Base-by-base conservation (phyloP, 30 jellyfish, hydroid and myxozoan genomes). In the Aurelia coerulea region DNA sequence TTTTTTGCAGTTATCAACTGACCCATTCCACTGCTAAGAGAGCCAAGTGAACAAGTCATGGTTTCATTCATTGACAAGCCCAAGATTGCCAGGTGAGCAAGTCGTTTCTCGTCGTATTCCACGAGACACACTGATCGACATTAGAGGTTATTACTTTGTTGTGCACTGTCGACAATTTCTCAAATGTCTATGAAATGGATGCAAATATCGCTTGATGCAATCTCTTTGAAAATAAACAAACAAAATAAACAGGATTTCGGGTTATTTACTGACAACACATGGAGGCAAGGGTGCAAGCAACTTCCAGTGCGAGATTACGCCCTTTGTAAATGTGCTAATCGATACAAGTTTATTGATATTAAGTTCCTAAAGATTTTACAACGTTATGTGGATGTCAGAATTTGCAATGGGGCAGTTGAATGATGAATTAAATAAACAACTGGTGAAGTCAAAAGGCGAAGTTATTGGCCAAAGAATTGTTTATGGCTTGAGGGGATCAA, bases 301-400 rank as follows among this genome's bases (percentile, higher is more conserved):
- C 79, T 93, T 5, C 91, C 95, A 17, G 63, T 79, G 17, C 73
- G 98, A 54, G 67, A 49, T 19, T 87, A 87, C 65, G 90, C 97
- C 15, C 81, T 93, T 34, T 93, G 98, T 62, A 93, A 93, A 79
- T 93, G 98, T 65, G 73, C 65, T 17, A 39, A 76, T 9, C 41
- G 73, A 2, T 73, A 78, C 52, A 58, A 68, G 1, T 68, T 88
- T 62, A 37, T 79, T 34, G 74, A 77, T 46, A 52, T 62, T 10
- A 59, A 31, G 82, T n/a, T 4, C 46, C 68, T 5, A 39, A 16
- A 13, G 68, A 41, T 17, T 69, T 17, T 66, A 51, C 66, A 80
- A 88, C 18, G 72, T 92, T 10, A 64, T 72, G 5, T 93, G 98
- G 98, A 80, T 93, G 89, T 92, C 93, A 23, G 98, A 93, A 62